A percentile compares a stretch with the other conserved stretches of the same genome.
phyloP scores from a whole-genome alignment of 2,888 invertebrate genomes.

The Melipona bicolor region DNA sequence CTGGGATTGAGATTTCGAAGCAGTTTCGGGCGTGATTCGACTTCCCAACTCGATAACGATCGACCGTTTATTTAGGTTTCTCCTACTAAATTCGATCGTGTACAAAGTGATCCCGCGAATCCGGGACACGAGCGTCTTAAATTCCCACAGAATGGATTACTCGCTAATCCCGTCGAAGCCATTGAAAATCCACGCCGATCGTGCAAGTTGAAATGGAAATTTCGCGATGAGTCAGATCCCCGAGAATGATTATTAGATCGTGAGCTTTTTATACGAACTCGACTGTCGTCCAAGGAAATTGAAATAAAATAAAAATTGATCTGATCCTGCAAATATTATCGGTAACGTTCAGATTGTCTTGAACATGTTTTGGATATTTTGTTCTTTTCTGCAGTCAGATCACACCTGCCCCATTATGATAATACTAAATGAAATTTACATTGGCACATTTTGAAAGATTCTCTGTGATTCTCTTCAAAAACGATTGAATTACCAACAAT shows the following conservation, averaged over 20 bases:
- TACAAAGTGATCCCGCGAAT: slow-evolving; percentile 46
- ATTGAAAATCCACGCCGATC: not conserved
- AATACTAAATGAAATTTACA: too few species aligned
- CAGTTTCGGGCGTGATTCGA: slow-evolving; percentile 62
- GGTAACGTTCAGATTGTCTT: not conserved
- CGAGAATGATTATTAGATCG: not conserved
- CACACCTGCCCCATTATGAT: too few species aligned
- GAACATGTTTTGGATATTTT: not conserved
- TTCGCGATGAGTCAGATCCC: not conserved
- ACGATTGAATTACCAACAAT: too few species aligned
- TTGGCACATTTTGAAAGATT: too few species aligned
- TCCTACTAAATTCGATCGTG: slow-evolving; percentile 58
- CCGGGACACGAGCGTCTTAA: slow-evolving; percentile 2
- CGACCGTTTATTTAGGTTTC: slow-evolving; percentile 56
- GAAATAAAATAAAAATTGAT: not conserved
- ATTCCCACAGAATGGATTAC: too few species aligned
- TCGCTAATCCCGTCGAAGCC: not conserved
- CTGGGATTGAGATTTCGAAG: slow-evolving; percentile 57
- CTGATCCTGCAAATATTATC: not conserved
- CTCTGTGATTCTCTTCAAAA: too few species aligned
- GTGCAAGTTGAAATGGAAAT: not conserved
- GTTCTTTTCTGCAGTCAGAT: too few species aligned
- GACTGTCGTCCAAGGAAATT: not conserved
- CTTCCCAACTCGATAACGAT: slow-evolving; percentile 52
- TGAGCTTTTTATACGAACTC: not conserved